Base-by-base conservation (phyloP, 2,888 invertebrate species). In the Drosophila greeni region DNA sequence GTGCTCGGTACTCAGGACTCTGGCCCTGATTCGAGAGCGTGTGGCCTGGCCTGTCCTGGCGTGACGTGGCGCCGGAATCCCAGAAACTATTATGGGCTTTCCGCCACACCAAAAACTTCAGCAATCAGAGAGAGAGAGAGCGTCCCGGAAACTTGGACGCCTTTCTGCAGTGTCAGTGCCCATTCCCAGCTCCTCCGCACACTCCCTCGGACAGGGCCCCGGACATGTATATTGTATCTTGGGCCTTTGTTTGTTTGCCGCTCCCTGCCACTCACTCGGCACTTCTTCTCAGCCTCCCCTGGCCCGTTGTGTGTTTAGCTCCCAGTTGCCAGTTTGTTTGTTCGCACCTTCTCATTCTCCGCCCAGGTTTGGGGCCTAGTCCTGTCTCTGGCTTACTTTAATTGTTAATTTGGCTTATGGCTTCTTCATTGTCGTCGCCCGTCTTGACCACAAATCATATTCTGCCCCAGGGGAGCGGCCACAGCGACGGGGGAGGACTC, bases 351-450 rank as follows among this genome's bases (percentile, higher is more conserved):
- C 34, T 33, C 24, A 11, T 12, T 9, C 34, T 20, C 43, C 55
- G 9, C 3, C 31, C 34, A 48, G 53, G 20, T 16, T 42, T 48
- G 26, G 26, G 14, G 14, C 23, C 14, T 29, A 42, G 42, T 14
- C 39, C 39, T 11, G 39, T 39, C 37, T 29, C 47, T 52, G 75
- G 75, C 71, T 69, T 67, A 69, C 60, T 81, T 75, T 73, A 81
- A 74, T 77, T 81, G 81, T 73, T 77, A 77, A 77, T 77, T 75
- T 75, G 73, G 76, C 76, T 77, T 81, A 75, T 81, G 71, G 81
- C 71, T 72, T 66, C 70, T 58, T 51, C 69, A 45, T 39, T 48
- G 45, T 56, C 53, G 40, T 40, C 62, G 51, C 37, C 57, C 53
- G 51, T 33, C 36, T 47, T 59, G 60, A 61, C 70, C 67, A 62